Evolutionary conservation across 2,888 invertebrate genomes (phyloP).

Genomic region (Lepeophtheirus nordmannii): DNA sequence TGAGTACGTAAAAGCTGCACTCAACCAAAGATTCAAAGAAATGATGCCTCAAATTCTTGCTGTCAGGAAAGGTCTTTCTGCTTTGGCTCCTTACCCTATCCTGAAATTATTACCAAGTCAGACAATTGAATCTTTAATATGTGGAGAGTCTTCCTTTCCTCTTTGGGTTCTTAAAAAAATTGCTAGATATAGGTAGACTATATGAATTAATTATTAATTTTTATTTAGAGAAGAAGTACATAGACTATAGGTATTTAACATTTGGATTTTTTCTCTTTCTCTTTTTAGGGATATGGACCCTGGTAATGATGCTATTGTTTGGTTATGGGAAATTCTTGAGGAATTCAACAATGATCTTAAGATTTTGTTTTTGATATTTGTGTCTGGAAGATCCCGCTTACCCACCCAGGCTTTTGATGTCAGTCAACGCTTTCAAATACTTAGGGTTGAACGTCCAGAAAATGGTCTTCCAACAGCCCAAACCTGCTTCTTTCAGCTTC

Average conservation of each 20-base stretch:
- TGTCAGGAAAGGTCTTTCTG: slow-evolving; percentile 47
- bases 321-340: slow-evolving; percentile 49
- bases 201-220: not conserved
- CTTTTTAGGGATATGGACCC: slow-evolving; percentile 44
- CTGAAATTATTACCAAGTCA: slow-evolving; percentile 44
- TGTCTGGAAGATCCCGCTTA: slow-evolving; percentile 47
- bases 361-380: slow-evolving; percentile 49
- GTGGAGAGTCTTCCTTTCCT: slow-evolving; percentile 47
- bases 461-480: slow-evolving; percentile 49
- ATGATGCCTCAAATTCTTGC: slow-evolving; percentile 45
- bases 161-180: slow-evolving; percentile 45
- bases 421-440: slow-evolving; percentile 47
- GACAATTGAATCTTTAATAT: slow-evolving; percentile 46
- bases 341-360: slow-evolving; percentile 46
- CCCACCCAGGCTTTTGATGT: slow-evolving; percentile 50
- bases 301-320: slow-evolving; percentile 43
- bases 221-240: too few species aligned
- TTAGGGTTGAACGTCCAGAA: slow-evolving; percentile 42
- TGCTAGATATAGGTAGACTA: slow-evolving; percentile 40
- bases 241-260: too few species aligned
- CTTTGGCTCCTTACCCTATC: slow-evolving; percentile 47
- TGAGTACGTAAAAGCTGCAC: slow-evolving; percentile 46
- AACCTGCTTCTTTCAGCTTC: slow-evolving; percentile 46
- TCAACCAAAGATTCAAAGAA: slow-evolving; percentile 45
- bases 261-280: not conserved